phyloP scores from a whole-genome alignment of 2,113 vertebrate species.

The Hippocampus zosterae region DNA sequence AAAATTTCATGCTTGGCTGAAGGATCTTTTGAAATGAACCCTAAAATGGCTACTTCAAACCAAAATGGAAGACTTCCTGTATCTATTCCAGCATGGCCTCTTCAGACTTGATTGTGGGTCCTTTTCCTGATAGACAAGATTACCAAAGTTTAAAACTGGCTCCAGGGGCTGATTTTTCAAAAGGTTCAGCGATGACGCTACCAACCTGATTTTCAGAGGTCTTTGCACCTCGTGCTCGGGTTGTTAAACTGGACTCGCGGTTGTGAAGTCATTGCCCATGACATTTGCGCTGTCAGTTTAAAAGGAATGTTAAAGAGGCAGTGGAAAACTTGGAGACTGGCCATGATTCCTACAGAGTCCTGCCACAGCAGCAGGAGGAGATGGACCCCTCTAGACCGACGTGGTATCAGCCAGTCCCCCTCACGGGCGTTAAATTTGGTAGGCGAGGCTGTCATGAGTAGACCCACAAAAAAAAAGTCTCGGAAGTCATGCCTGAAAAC shows the following conservation, averaged over 20 bases:
- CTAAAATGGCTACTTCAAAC: too few relatives aligned
- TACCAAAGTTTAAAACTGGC: background rate
- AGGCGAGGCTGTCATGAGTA: background rate
- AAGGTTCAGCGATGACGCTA: background rate
- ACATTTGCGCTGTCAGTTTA: conserved; percentile 12
- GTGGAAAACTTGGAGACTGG: background rate
- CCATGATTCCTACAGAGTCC: background rate
- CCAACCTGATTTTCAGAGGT: background rate
- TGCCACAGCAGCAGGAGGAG: background rate
- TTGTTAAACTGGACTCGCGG: background rate
- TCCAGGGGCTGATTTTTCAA: background rate
- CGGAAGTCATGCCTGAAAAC: background rate
- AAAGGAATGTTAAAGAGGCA: conserved; percentile 3
- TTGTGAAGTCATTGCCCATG: background rate
- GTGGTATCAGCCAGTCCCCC: background rate
- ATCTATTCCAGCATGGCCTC: background rate
- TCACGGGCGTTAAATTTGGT: background rate
- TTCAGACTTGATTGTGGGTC: background rate
- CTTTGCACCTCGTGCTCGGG: background rate
- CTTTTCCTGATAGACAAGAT: background rate
- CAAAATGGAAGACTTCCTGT: background rate
- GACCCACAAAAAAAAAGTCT: background rate
- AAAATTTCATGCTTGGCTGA: background rate
- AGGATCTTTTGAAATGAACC: too few relatives aligned
- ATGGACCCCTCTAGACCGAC: background rate